Conservation (phyloP, 2,888 invertebrate genomes). For the Cheilosia grossa region DNA sequence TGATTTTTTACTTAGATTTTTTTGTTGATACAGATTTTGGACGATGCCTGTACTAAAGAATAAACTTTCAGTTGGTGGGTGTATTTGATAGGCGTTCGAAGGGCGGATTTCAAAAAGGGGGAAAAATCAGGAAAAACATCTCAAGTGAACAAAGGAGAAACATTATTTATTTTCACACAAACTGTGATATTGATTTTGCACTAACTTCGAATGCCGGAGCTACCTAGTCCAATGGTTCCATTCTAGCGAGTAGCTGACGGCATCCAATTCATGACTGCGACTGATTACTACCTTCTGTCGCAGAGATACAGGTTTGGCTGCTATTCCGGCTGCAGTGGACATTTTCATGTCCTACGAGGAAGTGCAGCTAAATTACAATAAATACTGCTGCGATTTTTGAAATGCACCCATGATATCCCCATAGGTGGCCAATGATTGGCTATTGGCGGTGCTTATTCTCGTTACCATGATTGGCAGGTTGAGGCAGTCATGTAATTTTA, state of each 20-base stretch:
- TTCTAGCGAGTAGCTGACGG: slow-evolving; percentile 1
- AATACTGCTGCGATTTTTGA: slow-evolving; percentile 36
- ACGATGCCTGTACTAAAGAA: too few relatives aligned
- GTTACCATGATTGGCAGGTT: slow-evolving; percentile 68
- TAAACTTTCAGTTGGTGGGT: too few relatives aligned
- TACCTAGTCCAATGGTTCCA: not conserved
- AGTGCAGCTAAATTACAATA: slow-evolving; percentile 12
- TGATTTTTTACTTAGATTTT: too few relatives aligned
- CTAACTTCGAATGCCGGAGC: not conserved
- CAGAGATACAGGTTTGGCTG: slow-evolving; percentile 26
- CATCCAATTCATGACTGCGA: slow-evolving; percentile 19
- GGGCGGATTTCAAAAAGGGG: too few relatives aligned
- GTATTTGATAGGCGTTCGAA: too few relatives aligned
- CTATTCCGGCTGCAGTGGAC: not conserved
- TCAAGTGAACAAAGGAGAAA: too few relatives aligned
- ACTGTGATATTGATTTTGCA: too few relatives aligned
- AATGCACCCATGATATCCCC: slow-evolving; percentile 40
- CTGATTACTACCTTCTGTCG: slow-evolving; percentile 45
- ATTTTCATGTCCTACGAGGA: slow-evolving; percentile 18
- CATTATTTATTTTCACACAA: too few relatives aligned
- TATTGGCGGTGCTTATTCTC: slow-evolving; percentile 24
- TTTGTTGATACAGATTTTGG: too few relatives aligned
- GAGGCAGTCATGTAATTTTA: slow-evolving; percentile 40
- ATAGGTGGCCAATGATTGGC: slow-evolving; percentile 49
- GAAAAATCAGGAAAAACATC: too few relatives aligned